These are phyloP conservation scores for Lasioglossum pauxillum DNA, from an alignment of 2,888 invertebrate species.

Conservation along the genomic window DNA sequence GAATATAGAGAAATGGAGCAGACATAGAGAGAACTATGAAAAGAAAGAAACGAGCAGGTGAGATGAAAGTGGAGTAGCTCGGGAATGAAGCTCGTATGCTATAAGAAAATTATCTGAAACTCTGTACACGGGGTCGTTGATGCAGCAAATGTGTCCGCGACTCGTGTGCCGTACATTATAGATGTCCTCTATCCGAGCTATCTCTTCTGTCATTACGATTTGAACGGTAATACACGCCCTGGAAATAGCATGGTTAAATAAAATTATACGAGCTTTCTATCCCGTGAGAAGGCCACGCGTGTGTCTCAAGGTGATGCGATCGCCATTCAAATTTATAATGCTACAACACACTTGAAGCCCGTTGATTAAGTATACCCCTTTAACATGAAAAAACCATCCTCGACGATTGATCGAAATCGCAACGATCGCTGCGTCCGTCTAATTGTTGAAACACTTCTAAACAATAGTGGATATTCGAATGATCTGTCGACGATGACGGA, in stretches of 20 bases:
- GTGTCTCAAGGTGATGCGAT: not conserved
- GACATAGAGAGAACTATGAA: too few relatives aligned
- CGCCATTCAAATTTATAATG: not conserved
- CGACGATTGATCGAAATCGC: not conserved
- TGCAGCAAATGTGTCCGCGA: not conserved
- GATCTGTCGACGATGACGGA: constrained; percentile 44
- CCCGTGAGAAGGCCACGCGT: constrained; percentile 22
- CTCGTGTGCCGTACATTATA: constrained; percentile 28
- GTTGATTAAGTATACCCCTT: not conserved
- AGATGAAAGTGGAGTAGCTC: constrained; percentile 2
- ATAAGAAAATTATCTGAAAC: constrained; percentile 19
- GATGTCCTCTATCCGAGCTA: constrained; percentile 3
- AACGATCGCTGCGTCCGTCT: not conserved
- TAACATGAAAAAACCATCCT: not conserved
- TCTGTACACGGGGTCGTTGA: not conserved
- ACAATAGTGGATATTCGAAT: constrained; percentile 55
- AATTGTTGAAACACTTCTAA: not conserved
- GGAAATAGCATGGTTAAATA: constrained; percentile 29
- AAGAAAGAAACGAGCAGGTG: not conserved
- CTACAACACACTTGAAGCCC: not conserved
- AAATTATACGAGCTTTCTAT: constrained; percentile 18
- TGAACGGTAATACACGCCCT: constrained; percentile 30
- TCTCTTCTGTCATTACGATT: constrained; percentile 9
- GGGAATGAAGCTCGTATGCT: not conserved
- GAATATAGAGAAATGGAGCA: not conserved